Evolutionary conservation across 2,888 invertebrate genomes (phyloP).

Genomic region (Pseudococcus longispinus): DNA sequence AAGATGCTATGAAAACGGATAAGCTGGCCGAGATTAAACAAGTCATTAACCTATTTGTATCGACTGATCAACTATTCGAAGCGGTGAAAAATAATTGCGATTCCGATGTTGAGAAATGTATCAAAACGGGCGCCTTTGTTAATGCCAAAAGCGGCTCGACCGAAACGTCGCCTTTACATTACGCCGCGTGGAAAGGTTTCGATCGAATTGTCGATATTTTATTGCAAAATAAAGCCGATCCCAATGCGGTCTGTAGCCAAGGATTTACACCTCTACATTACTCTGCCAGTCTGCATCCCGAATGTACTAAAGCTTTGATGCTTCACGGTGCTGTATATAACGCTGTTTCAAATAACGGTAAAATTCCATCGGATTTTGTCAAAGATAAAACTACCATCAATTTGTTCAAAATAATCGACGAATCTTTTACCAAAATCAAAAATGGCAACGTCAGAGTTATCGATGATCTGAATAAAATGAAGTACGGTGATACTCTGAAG

Average conservation of each 20-base stretch:
- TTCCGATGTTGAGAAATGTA: not conserved
- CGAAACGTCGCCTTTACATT: not conserved
- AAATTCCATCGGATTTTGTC: not conserved
- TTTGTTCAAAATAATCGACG: not conserved
- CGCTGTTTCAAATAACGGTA: not conserved
- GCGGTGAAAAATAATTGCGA: not conserved
- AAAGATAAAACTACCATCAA: not conserved
- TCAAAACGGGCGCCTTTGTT: not conserved
- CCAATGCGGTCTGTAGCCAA: not conserved
- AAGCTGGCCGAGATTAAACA: too few relatives aligned
- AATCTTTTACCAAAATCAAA: not conserved
- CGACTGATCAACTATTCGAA: not conserved
- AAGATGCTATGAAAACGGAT: too few relatives aligned
- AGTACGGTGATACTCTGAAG: not conserved
- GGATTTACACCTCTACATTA: not conserved
- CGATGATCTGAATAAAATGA: not conserved
- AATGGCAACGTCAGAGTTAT: not conserved
- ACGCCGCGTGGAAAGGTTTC: not conserved
- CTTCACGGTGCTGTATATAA: not conserved
- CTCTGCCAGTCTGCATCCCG: not conserved
- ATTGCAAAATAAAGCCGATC: not conserved
- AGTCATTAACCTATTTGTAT: not conserved
- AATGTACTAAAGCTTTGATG: not conserved
- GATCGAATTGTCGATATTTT: not conserved
- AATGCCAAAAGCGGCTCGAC: not conserved